Percentiles rank a stretch among this genome's conserved stretches.
phyloP scores from a whole-genome alignment of 2,113 vertebrate species.

The Myotis yumanensis region DNA sequence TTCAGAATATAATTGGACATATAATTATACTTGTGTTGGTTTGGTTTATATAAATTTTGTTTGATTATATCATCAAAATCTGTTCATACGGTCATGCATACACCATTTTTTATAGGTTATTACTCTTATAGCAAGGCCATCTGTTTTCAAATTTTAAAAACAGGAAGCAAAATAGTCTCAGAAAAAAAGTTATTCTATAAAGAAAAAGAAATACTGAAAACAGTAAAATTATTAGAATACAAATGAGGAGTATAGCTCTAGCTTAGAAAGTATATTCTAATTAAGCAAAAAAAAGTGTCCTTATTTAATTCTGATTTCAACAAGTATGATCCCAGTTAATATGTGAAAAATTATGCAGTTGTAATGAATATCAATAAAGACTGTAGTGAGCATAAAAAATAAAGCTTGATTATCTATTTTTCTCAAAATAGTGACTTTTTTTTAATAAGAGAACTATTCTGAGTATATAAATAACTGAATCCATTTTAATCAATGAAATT shows the following conservation, averaged over 20 bases:
- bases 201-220: background rate
- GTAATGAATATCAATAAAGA: background rate
- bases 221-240: background rate
- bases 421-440: background rate
- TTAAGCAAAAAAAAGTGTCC: background rate
- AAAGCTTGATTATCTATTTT: background rate
- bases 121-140: slow-evolving; percentile 46
- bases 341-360: background rate
- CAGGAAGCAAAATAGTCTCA: background rate
- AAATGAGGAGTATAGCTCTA: background rate
- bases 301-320: slow-evolving; percentile 37
- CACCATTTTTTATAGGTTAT: slow-evolving; percentile 61
- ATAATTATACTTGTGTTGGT: slow-evolving; percentile 30
- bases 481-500: background rate
- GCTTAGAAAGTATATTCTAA: background rate
- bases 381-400: background rate
- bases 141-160: slow-evolving; percentile 63
- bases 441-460: background rate
- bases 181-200: background rate
- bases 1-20: slow-evolving; percentile 26
- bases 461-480: background rate
- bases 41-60: slow-evolving; percentile 38
- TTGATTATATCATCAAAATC: slow-evolving; percentile 54
- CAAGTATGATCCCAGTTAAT: background rate
- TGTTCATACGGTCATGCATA: slow-evolving; percentile 33